phyloP scores from a whole-genome alignment of 2,888 invertebrate species.

The Agapetus fuscipes region DNA sequence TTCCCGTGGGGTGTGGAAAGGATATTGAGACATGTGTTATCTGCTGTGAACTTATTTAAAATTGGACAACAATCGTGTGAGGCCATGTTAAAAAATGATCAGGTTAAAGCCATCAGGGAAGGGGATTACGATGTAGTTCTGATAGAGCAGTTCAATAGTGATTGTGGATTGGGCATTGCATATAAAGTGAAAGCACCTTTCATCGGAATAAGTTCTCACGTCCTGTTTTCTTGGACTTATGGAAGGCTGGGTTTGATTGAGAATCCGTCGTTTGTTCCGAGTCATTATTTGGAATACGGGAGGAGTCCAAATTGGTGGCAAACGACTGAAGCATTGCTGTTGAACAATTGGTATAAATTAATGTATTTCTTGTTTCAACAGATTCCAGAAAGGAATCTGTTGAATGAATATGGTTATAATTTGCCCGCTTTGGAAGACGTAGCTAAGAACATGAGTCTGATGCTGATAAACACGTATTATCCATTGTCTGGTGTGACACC shows the following conservation, averaged over 20 bases:
- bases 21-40: conserved; percentile 9
- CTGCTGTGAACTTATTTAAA: conserved; percentile 8
- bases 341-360: conserved; percentile 25
- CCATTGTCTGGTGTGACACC: conserved; percentile 46
- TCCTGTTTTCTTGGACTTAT: conserved; percentile 39
- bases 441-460: conserved; percentile 39
- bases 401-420: conserved; percentile 34
- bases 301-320: conserved; percentile 28
- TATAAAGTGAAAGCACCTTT: conserved; percentile 36
- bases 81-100: conserved; percentile 12
- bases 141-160: conserved; percentile 38
- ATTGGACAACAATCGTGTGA: conserved; percentile 11
- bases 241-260: conserved; percentile 39
- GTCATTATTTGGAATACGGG: conserved; percentile 33
- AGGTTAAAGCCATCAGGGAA: conserved; percentile 13
- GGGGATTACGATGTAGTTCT: conserved; percentile 37
- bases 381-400: conserved; percentile 29
- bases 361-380: conserved; percentile 28
- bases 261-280: conserved; percentile 39
- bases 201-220: conserved; percentile 44
- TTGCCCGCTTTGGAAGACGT: conserved; percentile 38
- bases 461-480: conserved; percentile 52
- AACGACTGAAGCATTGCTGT: conserved; percentile 28
- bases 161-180: conserved; percentile 36
- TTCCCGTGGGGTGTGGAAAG: conserved; percentile 7